phyloP scores from a whole-genome alignment of 2,888 invertebrate genomes.

The Platynereis dumerilii region DNA sequence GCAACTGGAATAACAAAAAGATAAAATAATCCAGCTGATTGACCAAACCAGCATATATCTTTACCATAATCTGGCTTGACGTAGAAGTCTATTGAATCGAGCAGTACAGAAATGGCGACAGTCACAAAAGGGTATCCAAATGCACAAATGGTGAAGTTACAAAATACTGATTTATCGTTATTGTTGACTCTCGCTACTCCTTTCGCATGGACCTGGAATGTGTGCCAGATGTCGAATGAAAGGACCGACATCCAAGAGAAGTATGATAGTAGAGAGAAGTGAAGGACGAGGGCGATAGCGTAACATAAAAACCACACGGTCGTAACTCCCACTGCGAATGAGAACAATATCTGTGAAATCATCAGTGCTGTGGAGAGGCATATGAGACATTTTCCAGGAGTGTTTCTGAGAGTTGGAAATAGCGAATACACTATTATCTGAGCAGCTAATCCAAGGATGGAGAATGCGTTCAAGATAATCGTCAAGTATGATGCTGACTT shows the following conservation, averaged over 20 bases:
- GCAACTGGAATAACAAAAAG: slow-evolving; percentile 23
- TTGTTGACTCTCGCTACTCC: too few relatives aligned
- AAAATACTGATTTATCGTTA: slow-evolving; percentile 1
- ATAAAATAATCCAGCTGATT: slow-evolving; percentile 5
- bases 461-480: slow-evolving; percentile 5
- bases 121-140: not conserved
- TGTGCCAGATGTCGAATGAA: slow-evolving; percentile 14
- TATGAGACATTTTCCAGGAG: slow-evolving; percentile 18
- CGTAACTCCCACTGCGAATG: not conserved
- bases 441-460: slow-evolving; percentile 11
- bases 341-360: slow-evolving; percentile 14
- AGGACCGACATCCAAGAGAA: slow-evolving; percentile 25
- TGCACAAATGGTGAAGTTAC: slow-evolving; percentile 11
- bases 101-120: not conserved
- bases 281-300: slow-evolving; percentile 10
- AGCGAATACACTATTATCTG: slow-evolving; percentile 12
- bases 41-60: slow-evolving; percentile 21
- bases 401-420: slow-evolving; percentile 18
- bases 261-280: slow-evolving; percentile 12
- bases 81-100: slow-evolving; percentile 1
- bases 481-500: slow-evolving; percentile 6
- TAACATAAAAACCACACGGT: slow-evolving; percentile 9
- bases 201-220: not conserved
- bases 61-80: slow-evolving; percentile 22
- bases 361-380: slow-evolving; percentile 4